Percentiles rank a stretch among this genome's conserved stretches.
These are phyloP conservation scores for Graptemys geographica DNA, from an alignment of 2,797 vertebrate species.

Conservation along the genomic window DNA sequence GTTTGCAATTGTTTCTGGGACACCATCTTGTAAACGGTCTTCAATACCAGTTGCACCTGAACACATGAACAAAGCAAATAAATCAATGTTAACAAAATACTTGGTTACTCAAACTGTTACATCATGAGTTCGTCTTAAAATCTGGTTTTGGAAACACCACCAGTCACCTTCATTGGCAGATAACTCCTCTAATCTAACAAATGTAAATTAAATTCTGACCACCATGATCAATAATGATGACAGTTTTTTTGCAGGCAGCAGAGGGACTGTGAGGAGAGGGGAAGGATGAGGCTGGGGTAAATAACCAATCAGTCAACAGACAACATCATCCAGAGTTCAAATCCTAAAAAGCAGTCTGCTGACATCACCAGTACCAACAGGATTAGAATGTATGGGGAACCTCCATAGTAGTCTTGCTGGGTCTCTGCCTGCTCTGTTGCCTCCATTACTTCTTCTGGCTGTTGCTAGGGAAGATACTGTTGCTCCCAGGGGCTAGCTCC, in stretches of 20 bases:
- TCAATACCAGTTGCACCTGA: slow-evolving; percentile 96
- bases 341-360: neutral
- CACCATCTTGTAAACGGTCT: slow-evolving; percentile 96
- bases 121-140: neutral
- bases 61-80: neutral
- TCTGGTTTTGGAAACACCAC: neutral
- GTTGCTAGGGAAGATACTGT: neutral
- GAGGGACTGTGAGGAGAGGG: neutral
- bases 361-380: neutral
- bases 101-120: neutral
- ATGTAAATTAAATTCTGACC: neutral
- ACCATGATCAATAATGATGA: fast-evolving
- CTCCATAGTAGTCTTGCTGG: neutral
- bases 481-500: neutral
- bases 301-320: neutral
- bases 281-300: neutral
- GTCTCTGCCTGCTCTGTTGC: neutral
- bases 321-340: neutral
- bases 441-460: neutral
- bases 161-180: neutral
- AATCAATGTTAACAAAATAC: neutral
- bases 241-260: neutral
- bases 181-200: neutral
- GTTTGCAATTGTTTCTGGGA: slow-evolving; percentile 93
- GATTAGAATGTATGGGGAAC: neutral